Conservation (phyloP, 1,140 invertebrate species). For the Leptinotarsa defecta region DNA sequence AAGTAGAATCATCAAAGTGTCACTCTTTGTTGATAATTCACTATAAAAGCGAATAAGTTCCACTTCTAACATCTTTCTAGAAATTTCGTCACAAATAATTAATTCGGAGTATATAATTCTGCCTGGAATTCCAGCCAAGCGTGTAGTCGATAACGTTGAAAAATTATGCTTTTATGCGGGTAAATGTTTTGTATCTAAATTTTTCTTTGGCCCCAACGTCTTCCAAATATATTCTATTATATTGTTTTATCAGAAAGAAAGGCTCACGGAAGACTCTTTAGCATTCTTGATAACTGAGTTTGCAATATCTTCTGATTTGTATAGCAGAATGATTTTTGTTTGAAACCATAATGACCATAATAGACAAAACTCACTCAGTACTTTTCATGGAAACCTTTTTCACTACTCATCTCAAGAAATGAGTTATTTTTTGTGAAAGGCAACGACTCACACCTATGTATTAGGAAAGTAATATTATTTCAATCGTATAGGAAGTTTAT, state of each 20-base stretch:
- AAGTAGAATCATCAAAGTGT: too few species aligned
- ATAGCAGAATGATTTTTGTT: too few species aligned
- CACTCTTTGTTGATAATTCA: too few species aligned
- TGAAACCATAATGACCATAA: too few species aligned
- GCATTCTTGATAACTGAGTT: not conserved
- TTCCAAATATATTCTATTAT: not conserved
- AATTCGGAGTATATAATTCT: constrained; percentile 25
- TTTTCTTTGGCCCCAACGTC: not conserved
- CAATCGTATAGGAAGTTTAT: too few species aligned
- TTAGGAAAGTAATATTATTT: too few species aligned
- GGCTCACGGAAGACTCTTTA: not conserved
- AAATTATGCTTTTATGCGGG: constrained; percentile 10
- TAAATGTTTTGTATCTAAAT: not conserved
- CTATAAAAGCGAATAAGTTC: not conserved
- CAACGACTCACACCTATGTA: too few species aligned
- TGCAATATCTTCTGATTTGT: too few species aligned
- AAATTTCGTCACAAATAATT: constrained; percentile 30
- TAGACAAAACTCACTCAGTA: too few species aligned
- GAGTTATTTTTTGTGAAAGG: too few species aligned
- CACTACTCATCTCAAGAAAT: too few species aligned
- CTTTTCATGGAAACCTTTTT: too few species aligned
- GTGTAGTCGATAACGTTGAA: constrained; percentile 27
- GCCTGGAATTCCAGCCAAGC: constrained; percentile 25
- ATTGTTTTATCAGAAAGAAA: not conserved
- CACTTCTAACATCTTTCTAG: not conserved